phyloP scores from a whole-genome alignment of 2,888 invertebrate genomes.

The Ischnus inquisitorius region DNA sequence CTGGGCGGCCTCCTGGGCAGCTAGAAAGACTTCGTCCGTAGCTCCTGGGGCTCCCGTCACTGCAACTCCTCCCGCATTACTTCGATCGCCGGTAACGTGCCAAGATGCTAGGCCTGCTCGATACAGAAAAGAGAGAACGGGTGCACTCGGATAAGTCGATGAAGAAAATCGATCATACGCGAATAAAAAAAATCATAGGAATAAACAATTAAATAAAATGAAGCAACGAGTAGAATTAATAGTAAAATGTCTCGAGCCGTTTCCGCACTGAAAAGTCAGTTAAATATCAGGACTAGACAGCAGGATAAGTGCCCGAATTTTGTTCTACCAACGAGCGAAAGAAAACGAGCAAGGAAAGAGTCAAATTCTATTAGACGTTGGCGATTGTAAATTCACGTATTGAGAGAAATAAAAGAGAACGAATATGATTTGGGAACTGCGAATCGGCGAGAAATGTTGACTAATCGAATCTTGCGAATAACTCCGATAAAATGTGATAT shows the following conservation, averaged over 20 bases:
- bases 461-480: conserved; percentile 16
- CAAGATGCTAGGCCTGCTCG: conserved; percentile 92
- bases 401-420: conserved; percentile 21
- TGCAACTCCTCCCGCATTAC: conserved; percentile 87
- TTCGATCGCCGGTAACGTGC: conserved; percentile 93
- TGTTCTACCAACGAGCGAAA: conserved; percentile 84
- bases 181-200: conserved; percentile 39
- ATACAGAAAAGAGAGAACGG: conserved; percentile 47
- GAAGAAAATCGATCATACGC: conserved; percentile 39
- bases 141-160: conserved; percentile 34
- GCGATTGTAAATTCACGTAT: conserved; percentile 27
- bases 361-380: conserved; percentile 81
- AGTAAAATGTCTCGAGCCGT: conserved; percentile 79
- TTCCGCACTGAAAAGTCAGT: conserved; percentile 80
- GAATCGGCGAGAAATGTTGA: conserved; percentile 12
- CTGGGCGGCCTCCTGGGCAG: conserved; percentile 92
- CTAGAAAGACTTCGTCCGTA: conserved; percentile 93
- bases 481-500: conserved; percentile 7
- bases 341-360: conserved; percentile 72
- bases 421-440: conserved; percentile 10
- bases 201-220: background rate
- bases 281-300: conserved; percentile 75
- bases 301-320: conserved; percentile 81
- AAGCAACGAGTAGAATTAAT: background rate
- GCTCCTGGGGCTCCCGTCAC: conserved; percentile 83